Percentiles rank a stretch among this genome's conserved stretches.
phyloP scores from a whole-genome alignment of 2,113 vertebrate genomes.

The Brachyhypopomus occidentalis region DNA sequence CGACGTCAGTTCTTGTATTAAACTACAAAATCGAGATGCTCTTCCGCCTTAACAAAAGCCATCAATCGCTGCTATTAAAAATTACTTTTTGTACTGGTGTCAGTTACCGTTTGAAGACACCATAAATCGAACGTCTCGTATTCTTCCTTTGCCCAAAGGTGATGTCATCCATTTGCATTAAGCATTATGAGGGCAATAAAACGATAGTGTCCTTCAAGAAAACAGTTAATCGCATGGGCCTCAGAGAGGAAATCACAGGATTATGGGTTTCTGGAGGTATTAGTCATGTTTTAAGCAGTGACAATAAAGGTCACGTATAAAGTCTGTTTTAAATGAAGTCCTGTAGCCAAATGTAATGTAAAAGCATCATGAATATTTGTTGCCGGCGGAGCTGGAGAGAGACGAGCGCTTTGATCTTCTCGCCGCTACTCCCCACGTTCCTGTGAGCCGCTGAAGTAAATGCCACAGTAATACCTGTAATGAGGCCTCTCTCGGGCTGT shows the following conservation, averaged over 20 bases:
- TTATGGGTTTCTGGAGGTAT: slow-evolving; percentile 1
- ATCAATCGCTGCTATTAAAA: not conserved
- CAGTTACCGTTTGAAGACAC: not conserved
- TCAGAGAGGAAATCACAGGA: not conserved
- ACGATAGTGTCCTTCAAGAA: not conserved
- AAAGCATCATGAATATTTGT: not conserved
- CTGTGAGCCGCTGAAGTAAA: slow-evolving; percentile 25
- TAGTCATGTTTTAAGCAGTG: not conserved
- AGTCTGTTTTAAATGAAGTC: slow-evolving; percentile 4
- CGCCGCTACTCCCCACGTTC: not conserved
- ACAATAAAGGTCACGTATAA: not conserved
- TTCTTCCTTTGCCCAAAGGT: not conserved
- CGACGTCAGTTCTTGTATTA: slow-evolving; percentile 29
- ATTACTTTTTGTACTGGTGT: not conserved
- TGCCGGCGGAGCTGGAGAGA: not conserved
- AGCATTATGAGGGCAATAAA: not conserved
- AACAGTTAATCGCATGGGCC: not conserved
- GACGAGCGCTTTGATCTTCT: slow-evolving; percentile 5
- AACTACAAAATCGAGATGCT: slow-evolving; percentile 21
- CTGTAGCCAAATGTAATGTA: slow-evolving; percentile 8
- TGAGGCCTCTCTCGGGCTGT: slow-evolving; percentile 30
- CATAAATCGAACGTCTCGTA: not conserved
- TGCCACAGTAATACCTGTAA: slow-evolving; percentile 39
- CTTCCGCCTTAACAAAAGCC: not conserved
- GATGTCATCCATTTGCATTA: not conserved